phyloP scores from a whole-genome alignment of 2,888 invertebrate species.

The Gari tellinella region DNA sequence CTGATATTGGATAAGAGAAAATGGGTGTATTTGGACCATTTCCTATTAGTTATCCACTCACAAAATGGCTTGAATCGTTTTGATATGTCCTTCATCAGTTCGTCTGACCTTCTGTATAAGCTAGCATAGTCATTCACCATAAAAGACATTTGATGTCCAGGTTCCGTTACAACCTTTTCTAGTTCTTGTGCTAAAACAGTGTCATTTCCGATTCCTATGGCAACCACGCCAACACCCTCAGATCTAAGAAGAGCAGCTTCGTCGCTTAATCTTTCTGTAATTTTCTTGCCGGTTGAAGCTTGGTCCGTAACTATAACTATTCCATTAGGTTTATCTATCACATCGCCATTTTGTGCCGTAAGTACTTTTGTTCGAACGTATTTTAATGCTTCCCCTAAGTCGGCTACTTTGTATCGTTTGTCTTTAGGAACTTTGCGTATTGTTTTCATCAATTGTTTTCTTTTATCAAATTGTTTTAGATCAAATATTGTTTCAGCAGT shows the following conservation, averaged over 20 bases:
- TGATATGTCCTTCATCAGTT: constrained; percentile 8
- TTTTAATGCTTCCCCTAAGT: constrained; percentile 48
- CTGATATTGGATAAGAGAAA: too few species aligned
- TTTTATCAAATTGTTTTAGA: constrained; percentile 41
- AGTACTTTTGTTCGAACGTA: constrained; percentile 51
- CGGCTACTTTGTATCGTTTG: constrained; percentile 43
- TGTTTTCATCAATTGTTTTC: constrained; percentile 46
- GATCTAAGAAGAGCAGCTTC: constrained; percentile 20
- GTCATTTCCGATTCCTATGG: constrained; percentile 31
- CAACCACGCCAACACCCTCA: constrained; percentile 23
- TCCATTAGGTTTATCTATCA: constrained; percentile 63
- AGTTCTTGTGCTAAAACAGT: constrained; percentile 20
- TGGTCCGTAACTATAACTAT: constrained; percentile 66
- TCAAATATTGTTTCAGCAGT: constrained; percentile 62
- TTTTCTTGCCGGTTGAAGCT: constrained; percentile 32
- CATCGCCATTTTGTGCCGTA: constrained; percentile 49
- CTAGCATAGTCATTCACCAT: constrained; percentile 21
- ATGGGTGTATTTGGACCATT: too few species aligned
- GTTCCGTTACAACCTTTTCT: constrained; percentile 1
- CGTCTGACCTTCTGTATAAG: neutral
- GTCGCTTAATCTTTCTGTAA: constrained; percentile 7
- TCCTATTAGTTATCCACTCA: too few species aligned
- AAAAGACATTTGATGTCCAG: neutral
- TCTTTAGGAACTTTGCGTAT: constrained; percentile 57
- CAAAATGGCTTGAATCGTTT: neutral